Evolutionary conservation across 2,797 vertebrate species (phyloP).

Genomic region (Prionace glauca): DNA sequence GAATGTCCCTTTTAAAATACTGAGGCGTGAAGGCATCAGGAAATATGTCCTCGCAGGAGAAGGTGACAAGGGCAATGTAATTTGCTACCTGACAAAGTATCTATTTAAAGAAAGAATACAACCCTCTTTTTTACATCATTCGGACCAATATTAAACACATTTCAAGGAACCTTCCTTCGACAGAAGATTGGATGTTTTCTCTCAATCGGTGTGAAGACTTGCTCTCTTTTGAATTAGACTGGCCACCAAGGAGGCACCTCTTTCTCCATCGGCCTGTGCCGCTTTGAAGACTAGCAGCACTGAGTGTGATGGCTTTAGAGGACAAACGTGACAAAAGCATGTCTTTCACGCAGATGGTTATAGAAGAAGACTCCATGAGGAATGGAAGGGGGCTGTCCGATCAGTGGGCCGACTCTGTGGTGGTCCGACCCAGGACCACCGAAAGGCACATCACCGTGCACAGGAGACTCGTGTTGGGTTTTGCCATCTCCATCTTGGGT

Average conservation of each 20-base stretch:
- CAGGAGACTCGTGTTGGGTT: conserved; percentile 77
- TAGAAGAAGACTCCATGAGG: conserved; percentile 71
- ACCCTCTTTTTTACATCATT: not conserved
- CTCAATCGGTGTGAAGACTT: not conserved
- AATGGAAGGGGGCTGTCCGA: conserved; percentile 76
- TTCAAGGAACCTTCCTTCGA: not conserved
- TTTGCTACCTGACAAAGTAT: not conserved
- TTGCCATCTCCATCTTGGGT: conserved; percentile 81
- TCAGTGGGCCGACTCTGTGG: conserved; percentile 77
- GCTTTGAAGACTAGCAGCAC: not conserved
- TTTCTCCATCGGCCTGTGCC: not conserved
- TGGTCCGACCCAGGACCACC: conserved; percentile 75
- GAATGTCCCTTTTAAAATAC: not conserved
- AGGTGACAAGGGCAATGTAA: not conserved
- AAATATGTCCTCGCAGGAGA: not conserved
- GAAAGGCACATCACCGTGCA: conserved; percentile 83
- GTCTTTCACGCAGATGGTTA: conserved; percentile 63
- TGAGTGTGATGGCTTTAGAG: conserved; percentile 62
- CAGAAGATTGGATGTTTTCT: not conserved
- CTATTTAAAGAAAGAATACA: not conserved
- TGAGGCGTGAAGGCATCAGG: not conserved
- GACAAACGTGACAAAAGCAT: conserved; percentile 57
- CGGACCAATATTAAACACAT: not conserved
- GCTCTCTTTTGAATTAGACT: not conserved
- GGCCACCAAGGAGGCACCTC: not conserved